A percentile compares a stretch with the other conserved stretches of the same genome.
phyloP scores from a whole-genome alignment of 2,888 invertebrate genomes.

The Monopis laevigella region DNA sequence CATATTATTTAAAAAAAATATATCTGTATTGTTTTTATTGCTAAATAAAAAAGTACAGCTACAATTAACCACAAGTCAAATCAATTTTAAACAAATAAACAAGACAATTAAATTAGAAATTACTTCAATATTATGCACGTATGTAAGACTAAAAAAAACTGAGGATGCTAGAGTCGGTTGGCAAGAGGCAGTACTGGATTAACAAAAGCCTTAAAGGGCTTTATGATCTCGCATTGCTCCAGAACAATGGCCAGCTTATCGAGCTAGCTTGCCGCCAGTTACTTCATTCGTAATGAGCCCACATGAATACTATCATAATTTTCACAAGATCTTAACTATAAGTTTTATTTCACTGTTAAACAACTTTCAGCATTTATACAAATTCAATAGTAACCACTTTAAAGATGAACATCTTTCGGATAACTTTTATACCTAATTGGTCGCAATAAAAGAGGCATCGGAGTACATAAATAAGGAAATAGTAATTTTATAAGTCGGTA shows the following conservation, averaged over 20 bases:
- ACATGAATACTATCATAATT: constrained; percentile 25
- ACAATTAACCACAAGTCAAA: too few species aligned
- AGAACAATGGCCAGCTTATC: constrained; percentile 26
- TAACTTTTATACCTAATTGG: constrained; percentile 4
- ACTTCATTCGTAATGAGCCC: constrained; percentile 23
- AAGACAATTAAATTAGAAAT: too few species aligned
- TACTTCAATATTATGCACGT: too few species aligned
- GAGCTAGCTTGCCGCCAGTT: constrained; percentile 19
- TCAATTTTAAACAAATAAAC: too few species aligned
- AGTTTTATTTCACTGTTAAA: constrained; percentile 20
- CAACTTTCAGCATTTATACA: constrained; percentile 9
- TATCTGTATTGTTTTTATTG: too few species aligned
- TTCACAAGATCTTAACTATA: constrained; percentile 23
- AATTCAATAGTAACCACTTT: constrained; percentile 13
- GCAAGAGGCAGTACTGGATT: constrained; percentile 11
- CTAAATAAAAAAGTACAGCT: too few species aligned
- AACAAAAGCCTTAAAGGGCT: constrained; percentile 18
- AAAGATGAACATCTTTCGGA: constrained; percentile 2
- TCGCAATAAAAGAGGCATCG: too few species aligned
- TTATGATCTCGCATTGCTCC: constrained; percentile 19
- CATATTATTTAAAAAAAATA: too few species aligned
- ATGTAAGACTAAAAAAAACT: too few species aligned
- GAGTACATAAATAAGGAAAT: too few species aligned
- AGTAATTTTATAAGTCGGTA: constrained; percentile 2
- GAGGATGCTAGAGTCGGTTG: background rate